A percentile compares a stretch with the other conserved stretches of the same genome.
Conservation (phyloP, 1,140 invertebrate genomes). For the Helicoverpa armigera region DNA sequence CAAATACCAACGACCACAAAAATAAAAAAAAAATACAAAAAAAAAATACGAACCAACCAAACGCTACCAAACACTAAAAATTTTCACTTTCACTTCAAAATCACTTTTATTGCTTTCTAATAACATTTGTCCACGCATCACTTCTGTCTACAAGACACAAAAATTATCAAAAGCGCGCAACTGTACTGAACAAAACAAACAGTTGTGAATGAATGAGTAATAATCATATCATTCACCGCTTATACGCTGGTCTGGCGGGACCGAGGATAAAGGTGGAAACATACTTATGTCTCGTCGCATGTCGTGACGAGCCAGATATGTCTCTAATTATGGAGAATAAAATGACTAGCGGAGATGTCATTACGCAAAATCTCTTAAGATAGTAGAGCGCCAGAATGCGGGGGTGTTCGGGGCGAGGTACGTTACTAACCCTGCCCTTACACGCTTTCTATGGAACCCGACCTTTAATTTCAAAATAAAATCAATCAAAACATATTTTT, state of each 20-base stretch:
- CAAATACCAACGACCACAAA: neutral
- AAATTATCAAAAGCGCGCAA: conserved; percentile 4
- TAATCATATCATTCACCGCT: conserved; percentile 5
- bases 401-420: too few relatives aligned
- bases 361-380: too few relatives aligned
- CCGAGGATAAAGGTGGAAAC: conserved; percentile 9
- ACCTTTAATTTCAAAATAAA: too few relatives aligned
- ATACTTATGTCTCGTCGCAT: too few relatives aligned
- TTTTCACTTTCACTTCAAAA: conserved; percentile 17
- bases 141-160: neutral
- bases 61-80: conserved; percentile 8
- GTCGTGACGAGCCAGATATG: too few relatives aligned
- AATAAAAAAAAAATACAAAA: neutral
- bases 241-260: conserved; percentile 22
- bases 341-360: too few relatives aligned
- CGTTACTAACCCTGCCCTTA: too few relatives aligned
- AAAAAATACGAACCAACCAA: conserved; percentile 5
- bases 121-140: neutral
- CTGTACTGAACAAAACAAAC: conserved; percentile 42
- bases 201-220: conserved; percentile 39
- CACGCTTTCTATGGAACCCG: too few relatives aligned
- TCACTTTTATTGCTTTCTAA: neutral
- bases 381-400: too few relatives aligned
- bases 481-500: too few relatives aligned
- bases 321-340: too few relatives aligned